Evolutionary conservation across 1,140 invertebrate genomes (phyloP).

Genomic region (Bombus pascuorum): DNA sequence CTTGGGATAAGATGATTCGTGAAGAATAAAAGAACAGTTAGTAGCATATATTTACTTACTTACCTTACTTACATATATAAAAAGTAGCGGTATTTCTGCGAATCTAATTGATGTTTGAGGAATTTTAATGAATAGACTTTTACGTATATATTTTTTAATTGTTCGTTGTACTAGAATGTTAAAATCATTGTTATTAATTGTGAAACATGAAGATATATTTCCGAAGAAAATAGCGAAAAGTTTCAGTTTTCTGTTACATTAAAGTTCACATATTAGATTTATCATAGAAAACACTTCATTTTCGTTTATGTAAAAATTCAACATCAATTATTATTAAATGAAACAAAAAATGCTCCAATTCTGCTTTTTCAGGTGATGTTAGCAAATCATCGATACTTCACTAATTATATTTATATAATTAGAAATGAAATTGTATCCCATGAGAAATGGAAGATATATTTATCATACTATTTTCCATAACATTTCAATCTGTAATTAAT

Average conservation of each 20-base stretch:
- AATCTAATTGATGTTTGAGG: background rate
- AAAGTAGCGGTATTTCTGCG: background rate
- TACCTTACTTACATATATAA: background rate
- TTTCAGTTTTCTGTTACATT: too few species aligned
- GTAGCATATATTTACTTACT: background rate
- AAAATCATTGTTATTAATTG: background rate
- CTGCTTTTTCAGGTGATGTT: too few species aligned
- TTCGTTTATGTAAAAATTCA: background rate
- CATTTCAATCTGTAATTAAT: background rate
- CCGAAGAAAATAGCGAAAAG: too few species aligned
- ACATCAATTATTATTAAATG: background rate
- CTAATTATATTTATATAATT: background rate
- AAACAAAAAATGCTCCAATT: too few species aligned
- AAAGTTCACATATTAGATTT: too few species aligned
- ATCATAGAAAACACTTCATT: background rate
- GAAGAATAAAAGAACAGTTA: constrained; percentile 7
- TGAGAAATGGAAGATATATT: background rate
- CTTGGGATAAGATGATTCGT: background rate
- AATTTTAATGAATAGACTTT: background rate
- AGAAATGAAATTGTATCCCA: background rate
- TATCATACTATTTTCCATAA: too few species aligned
- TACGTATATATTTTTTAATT: background rate
- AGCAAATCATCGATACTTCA: background rate
- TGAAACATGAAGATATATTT: background rate
- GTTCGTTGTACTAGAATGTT: background rate